Base-by-base conservation (phyloP, 2,797 vertebrate genomes). In the Pipistrellus kuhlii region DNA sequence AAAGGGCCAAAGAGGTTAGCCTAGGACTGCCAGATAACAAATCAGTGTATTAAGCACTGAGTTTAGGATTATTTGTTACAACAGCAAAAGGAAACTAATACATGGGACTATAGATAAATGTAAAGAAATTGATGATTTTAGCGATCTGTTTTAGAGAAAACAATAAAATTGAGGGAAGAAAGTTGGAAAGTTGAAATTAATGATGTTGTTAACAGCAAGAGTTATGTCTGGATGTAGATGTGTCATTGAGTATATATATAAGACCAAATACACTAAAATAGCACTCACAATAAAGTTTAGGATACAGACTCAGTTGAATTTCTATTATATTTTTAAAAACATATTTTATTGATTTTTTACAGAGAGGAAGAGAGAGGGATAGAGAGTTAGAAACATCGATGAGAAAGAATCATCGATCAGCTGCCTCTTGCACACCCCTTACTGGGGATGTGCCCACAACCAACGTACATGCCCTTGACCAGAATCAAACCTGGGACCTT, bases 191-290 rank as follows among this genome's bases (percentile, higher is more conserved):
- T 41, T 80, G 15, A 95, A 73, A 62, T 77, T 77, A 87, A 68
- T 48, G 84, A 76, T 77, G 30, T 38, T 88, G 62, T 68, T 87
- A 94, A 83, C 12, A 53, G 72, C n/a, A 81, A 93, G 44, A 55
- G 9, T 6, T 81, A 11, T 35, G 30, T 38, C 44, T 84, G 8
- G 57, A 94, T 55, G 9, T 53, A 72, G 69, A n/a, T 23, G 25
- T 85, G 48, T 88, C 72, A 75, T 76, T 91, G 68, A 73, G 14
- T 88, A 38, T 27, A 83, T 41, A 55, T 88, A 68, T 73, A 90
- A 90, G 44, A 21, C 14, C 80, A 94, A 91, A 72, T 48, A 85
- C 57, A 21, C 38, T 55, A 90, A 64, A 71, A 71, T 32, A 85
- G 13, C n/a, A 76, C 68, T 83, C 8, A 10, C 0, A 69, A n/a